Evolutionary conservation across 2,797 vertebrate species (phyloP).

Genomic region (Florisuga fusca): DNA sequence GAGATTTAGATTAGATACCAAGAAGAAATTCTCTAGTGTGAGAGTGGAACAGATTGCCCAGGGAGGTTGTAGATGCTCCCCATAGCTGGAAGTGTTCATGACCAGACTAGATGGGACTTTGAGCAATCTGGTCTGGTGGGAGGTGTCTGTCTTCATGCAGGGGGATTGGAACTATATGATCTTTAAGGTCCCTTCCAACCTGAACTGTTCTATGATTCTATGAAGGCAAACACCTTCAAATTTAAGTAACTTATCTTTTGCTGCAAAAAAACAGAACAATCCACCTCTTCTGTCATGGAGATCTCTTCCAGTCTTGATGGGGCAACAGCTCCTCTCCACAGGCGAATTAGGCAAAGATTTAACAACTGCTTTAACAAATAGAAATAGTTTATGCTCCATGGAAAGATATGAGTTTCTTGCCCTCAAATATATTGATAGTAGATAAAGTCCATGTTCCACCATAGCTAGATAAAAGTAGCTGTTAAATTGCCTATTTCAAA

Average conservation of each 20-base stretch:
- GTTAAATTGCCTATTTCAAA: neutral
- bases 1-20: no score
- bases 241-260: neutral
- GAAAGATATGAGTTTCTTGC: neutral
- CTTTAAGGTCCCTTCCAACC: no score
- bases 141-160: no score
- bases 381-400: neutral
- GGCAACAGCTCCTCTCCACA: neutral
- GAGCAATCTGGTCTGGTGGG: no score
- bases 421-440: neutral
- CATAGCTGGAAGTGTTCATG: no score
- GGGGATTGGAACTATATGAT: no score
- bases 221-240: neutral
- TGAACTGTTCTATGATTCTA: no score
- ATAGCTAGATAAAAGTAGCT: neutral
- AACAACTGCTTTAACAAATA: neutral
- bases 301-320: neutral
- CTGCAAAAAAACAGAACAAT: neutral
- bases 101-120: no score
- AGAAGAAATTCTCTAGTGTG: no score
- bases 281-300: neutral
- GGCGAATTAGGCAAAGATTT: neutral
- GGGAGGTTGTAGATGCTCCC: no score
- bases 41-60: no score
- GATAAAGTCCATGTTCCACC: neutral